Percentiles rank a stretch among this genome's conserved stretches.
Evolutionary conservation across 2,797 vertebrate species (phyloP).

Genomic region (Rhinophrynus dorsalis): DNA sequence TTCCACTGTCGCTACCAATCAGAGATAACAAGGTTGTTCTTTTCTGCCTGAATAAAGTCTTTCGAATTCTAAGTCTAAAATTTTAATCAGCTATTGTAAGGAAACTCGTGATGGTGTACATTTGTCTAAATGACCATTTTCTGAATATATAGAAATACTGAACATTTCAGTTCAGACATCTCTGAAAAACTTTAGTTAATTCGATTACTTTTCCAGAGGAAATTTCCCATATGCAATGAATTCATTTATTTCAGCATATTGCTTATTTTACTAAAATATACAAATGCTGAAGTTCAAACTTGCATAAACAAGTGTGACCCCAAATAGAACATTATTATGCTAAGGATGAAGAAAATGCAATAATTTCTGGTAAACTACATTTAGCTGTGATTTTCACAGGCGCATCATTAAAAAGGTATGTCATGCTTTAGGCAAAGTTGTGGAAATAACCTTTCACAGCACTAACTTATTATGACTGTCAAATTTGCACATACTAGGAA

Average conservation of each 20-base stretch:
- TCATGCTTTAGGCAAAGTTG: not conserved
- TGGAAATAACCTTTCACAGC: conserved; percentile 13
- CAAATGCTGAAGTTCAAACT: not conserved
- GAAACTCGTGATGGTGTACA: not conserved
- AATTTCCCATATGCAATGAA: not conserved
- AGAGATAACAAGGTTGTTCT: not conserved
- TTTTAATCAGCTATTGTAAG: not conserved
- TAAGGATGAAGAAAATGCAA: not conserved
- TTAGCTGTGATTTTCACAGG: not conserved
- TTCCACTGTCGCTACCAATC: not conserved
- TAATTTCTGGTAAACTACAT: not conserved
- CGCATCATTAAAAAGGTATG: conserved; percentile 19
- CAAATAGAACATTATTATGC: not conserved
- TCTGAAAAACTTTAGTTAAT: not conserved
- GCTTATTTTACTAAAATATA: not conserved
- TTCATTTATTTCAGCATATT: not conserved
- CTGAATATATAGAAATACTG: not conserved
- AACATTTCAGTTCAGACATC: not conserved
- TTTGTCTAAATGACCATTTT: not conserved
- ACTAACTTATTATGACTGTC: not conserved
- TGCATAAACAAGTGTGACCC: not conserved
- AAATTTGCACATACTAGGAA: not conserved
- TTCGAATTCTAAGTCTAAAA: not conserved
- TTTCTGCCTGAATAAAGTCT: not conserved
- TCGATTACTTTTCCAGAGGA: not conserved